Base-by-base conservation (phyloP, 1,140 invertebrate species). In the Wasmannia auropunctata region DNA sequence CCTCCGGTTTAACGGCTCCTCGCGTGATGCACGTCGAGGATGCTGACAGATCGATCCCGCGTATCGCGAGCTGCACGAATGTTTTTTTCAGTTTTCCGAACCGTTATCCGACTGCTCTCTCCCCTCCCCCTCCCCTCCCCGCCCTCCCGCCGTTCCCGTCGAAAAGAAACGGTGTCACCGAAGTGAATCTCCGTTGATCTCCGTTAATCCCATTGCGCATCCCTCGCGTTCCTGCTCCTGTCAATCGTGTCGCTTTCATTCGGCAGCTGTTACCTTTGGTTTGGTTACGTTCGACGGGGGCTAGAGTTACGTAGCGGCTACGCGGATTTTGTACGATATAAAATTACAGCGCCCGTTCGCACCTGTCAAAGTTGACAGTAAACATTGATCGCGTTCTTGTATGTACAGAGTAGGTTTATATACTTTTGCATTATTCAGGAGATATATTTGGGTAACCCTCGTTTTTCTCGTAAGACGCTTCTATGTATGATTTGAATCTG, bases 71-170 rank as follows among this genome's bases (percentile, higher is more conserved):
- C 25, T 46, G 4, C 22, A 25, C n/a, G n/a, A 43, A 22, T 72
- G 49, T 58, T 81, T 25, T n/a, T 67, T 54, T 58, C 67, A 58
- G 34, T 74, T 83, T 83, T 58, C 28, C 22, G 25, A 56, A 83
- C 81, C 81, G 74, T 77, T 76, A 63, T 85, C 16, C 43, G 43
- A 49, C 77, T 54, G 22, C 14, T 10, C 28, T n/a, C n/a, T n/a
- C n/a, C n/a, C n/a, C n/a, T n/a, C n/a, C n/a, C n/a, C n/a, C n/a
- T n/a, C n/a, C n/a, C n/a, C n/a, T n/a, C n/a, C n/a, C n/a, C n/a
- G n/a, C n/a, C n/a, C n/a, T n/a, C n/a, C n/a, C n/a, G n/a, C 14
- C 43, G n/a, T 77, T 34, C 16, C 51, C 74, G n/a, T 54, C 28
- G 7, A 49, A 16, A 40, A 31, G 37, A 80, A 81, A 58, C 37